A percentile compares a stretch with the other conserved stretches of the same genome.
Conservation (phyloP, 2,797 vertebrate genomes). For the Pangasius larnaudii region DNA sequence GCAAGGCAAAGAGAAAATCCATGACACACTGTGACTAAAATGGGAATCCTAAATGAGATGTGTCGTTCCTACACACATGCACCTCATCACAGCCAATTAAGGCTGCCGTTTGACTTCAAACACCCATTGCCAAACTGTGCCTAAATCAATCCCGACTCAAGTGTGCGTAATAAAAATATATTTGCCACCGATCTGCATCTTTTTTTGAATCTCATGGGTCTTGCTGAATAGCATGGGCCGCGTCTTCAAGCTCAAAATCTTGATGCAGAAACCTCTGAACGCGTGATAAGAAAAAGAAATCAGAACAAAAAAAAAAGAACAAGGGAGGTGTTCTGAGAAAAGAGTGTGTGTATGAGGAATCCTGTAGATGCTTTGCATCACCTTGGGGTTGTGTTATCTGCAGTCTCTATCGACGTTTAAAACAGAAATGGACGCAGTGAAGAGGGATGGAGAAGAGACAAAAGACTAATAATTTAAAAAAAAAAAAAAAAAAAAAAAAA, state of each 20-base stretch:
- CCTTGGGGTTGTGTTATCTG: constrained; percentile 67
- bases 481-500: too few relatives aligned
- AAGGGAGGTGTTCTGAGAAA: constrained; percentile 63
- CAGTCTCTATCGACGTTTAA: constrained; percentile 70
- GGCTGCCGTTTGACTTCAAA: constrained; percentile 59
- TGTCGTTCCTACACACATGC: constrained; percentile 55
- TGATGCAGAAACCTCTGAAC: constrained; percentile 56
- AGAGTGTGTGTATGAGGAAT: constrained; percentile 35
- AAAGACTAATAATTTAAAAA: constrained; percentile 27
- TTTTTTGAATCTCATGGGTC: constrained; percentile 57
- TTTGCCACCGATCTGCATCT: constrained; percentile 58
- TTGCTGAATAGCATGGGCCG: constrained; percentile 28
- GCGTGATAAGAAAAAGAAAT: constrained; percentile 66
- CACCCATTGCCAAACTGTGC: constrained; percentile 42
- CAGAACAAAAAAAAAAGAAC: constrained; percentile 29
- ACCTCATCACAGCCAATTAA: constrained; percentile 58
- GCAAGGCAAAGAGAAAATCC: constrained; percentile 56
- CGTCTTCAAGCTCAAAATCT: constrained; percentile 39
- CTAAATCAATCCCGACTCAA: constrained; percentile 54
- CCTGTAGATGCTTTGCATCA: constrained; percentile 71
- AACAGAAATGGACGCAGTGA: constrained; percentile 55
- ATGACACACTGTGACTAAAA: constrained; percentile 64
- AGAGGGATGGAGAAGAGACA: constrained; percentile 41
- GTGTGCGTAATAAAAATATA: constrained; percentile 60
- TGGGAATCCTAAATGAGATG: constrained; percentile 64